Evolutionary conservation across 2,113 vertebrate species (phyloP).

Genomic region (Lagopus leucura): DNA sequence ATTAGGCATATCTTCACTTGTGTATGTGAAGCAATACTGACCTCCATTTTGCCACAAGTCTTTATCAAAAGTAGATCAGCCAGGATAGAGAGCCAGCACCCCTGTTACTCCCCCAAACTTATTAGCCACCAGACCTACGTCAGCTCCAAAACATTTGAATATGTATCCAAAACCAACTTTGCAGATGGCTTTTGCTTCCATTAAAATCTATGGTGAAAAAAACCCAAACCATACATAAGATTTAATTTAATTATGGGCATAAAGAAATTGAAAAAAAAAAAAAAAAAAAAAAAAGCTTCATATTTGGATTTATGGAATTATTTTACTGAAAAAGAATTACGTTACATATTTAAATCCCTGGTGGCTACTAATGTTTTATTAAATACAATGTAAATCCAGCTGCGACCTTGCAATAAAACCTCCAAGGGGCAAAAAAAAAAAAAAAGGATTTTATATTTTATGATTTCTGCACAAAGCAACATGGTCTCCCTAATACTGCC

Average conservation of each 20-base stretch:
- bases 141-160: constrained; percentile 55
- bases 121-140: constrained; percentile 40
- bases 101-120: not conserved
- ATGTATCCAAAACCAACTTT: constrained; percentile 48
- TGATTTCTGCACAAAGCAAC: constrained; percentile 49
- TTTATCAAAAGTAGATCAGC: not conserved
- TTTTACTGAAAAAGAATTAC: constrained; percentile 82
- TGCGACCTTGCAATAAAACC: constrained; percentile 79
- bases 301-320: constrained; percentile 86
- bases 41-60: not conserved
- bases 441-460: not conserved
- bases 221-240: not conserved
- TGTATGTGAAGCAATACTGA: not conserved
- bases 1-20: not conserved
- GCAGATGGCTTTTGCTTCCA: constrained; percentile 44
- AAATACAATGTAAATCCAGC: constrained; percentile 82
- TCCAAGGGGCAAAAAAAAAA: constrained; percentile 63
- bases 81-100: not conserved
- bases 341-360: constrained; percentile 82
- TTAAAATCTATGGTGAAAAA: constrained; percentile 24
- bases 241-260: constrained; percentile 76
- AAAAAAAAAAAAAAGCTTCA: constrained; percentile 51
- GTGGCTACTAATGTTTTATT: constrained; percentile 84
- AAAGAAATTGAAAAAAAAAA: constrained; percentile 17
- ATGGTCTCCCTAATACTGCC: constrained; percentile 30